Conservation (phyloP, 2,113 vertebrate genomes). For the Crocuta crocuta region DNA sequence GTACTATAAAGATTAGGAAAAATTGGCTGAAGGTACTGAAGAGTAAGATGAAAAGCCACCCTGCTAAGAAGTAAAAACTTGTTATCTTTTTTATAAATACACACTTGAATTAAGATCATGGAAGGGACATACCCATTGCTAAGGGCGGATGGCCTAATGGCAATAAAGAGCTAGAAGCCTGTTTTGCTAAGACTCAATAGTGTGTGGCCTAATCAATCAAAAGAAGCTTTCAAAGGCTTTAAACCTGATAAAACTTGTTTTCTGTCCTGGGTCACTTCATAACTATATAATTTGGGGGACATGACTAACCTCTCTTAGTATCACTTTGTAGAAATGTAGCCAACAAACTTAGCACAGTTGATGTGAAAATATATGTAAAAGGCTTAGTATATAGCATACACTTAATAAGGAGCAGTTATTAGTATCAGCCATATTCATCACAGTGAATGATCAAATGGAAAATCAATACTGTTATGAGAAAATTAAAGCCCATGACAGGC, state of each 20-base stretch:
- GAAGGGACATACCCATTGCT: not conserved
- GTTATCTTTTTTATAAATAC: conserved; percentile 28
- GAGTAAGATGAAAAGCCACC: not conserved
- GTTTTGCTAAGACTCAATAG: not conserved
- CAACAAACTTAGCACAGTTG: conserved; percentile 1
- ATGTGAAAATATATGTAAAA: conserved; percentile 35
- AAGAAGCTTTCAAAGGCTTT: not conserved
- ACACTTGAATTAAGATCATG: conserved; percentile 10
- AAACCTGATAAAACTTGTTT: not conserved
- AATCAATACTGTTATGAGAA: not conserved
- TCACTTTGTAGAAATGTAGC: not conserved
- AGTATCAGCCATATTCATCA: not conserved
- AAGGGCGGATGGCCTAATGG: not conserved
- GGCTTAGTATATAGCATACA: not conserved
- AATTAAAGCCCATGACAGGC: not conserved
- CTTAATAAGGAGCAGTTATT: not conserved
- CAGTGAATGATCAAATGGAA: conserved; percentile 1
- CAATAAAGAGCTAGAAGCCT: not conserved
- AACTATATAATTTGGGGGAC: not conserved
- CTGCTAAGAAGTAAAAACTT: conserved; percentile 1
- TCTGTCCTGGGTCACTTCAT: not conserved
- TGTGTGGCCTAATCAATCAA: not conserved
- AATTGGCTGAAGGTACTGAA: not conserved
- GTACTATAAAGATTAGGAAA: not conserved
- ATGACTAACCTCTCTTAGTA: not conserved